These are phyloP conservation scores for Leguminivora glycinivorella DNA, from an alignment of 1,140 invertebrate genomes.

Conservation along the genomic window DNA sequence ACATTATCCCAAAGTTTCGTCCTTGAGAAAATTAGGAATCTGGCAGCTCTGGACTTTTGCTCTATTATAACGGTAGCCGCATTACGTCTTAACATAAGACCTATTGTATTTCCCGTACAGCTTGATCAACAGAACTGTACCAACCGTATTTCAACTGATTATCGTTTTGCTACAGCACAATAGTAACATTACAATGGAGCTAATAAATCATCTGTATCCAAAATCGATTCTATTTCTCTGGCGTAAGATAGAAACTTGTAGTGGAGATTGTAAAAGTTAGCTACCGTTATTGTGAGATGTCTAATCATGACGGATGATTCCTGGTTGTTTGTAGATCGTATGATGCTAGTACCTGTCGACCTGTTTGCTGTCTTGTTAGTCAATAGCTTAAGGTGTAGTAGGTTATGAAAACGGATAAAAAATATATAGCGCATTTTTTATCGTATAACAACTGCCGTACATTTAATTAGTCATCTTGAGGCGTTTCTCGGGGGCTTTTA, in stretches of 20 bases:
- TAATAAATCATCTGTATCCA: conserved; percentile 6
- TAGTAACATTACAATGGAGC: conserved; percentile 14
- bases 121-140: conserved; percentile 23
- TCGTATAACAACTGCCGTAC: too few species aligned
- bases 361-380: neutral
- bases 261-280: neutral
- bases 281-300: conserved; percentile 58
- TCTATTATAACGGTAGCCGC: conserved; percentile 15
- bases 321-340: conserved; percentile 40
- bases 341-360: neutral
- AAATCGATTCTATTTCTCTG: conserved; percentile 4
- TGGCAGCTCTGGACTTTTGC: too few species aligned
- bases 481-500: too few species aligned
- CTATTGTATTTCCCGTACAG: conserved; percentile 25
- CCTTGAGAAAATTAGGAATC: too few species aligned
- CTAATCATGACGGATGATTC: conserved; percentile 65
- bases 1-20: too few species aligned
- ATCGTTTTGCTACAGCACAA: conserved; percentile 24
- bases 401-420: too few species aligned
- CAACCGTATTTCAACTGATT: conserved; percentile 28
- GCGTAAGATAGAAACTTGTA: neutral
- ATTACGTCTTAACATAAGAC: conserved; percentile 16
- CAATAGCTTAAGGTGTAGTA: too few species aligned
- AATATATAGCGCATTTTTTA: too few species aligned
- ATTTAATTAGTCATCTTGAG: too few species aligned